Evolutionary conservation across 2,113 vertebrate genomes (phyloP), one percentile per base, ranked within the genome.

Genomic region (Copsychus sechellarum): DNA sequence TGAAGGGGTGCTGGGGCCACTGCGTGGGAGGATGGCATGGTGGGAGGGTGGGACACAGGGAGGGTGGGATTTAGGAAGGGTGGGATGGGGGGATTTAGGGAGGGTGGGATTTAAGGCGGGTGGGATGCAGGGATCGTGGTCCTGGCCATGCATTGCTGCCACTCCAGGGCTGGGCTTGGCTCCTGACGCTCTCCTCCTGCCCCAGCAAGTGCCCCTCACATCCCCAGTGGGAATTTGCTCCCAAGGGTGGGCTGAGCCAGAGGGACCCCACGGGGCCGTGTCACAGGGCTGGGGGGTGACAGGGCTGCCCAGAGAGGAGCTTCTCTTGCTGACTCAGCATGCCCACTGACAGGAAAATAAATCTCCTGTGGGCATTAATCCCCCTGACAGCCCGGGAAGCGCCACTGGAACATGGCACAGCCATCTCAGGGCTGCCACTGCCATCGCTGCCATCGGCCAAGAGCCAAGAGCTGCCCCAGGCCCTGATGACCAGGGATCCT

Each of bases 401-500:
- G 4, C 23, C 15, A 10, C 11, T 2, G 0, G 60, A 79, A 76
- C 2, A 1, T 5, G 51, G 58, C 1, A 7, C 2, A n/a, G 81
- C 89, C 0, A 10, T 24, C 31, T 14, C 28, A 7, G 67, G 62
- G 71, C 45, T 56, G 43, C n/a, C 36, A 6, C 79, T 33, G 74
- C 48, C 50, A 1, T 12, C 1, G 0, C 5, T 53, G 54, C 54
- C 8, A 0, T 29, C 0, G 0, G 26, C 51, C 11, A 28, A 15
- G 42, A 48, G 22, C 82, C 0, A 3, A 17, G 53, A 36, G 42
- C 51, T 0, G 0, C n/a, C 53, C 47, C 45, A 8, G 40, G 50
- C 62, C 9, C 20, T 11, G 15, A 5, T 0, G 17, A 4, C 34
- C 0, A 0, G 40, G 26, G 45, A 11, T 2, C 4, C 5, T 1